These are phyloP conservation scores for Chroicocephalus ridibundus DNA, from an alignment of 2,113 vertebrate genomes.

Conservation along the genomic window DNA sequence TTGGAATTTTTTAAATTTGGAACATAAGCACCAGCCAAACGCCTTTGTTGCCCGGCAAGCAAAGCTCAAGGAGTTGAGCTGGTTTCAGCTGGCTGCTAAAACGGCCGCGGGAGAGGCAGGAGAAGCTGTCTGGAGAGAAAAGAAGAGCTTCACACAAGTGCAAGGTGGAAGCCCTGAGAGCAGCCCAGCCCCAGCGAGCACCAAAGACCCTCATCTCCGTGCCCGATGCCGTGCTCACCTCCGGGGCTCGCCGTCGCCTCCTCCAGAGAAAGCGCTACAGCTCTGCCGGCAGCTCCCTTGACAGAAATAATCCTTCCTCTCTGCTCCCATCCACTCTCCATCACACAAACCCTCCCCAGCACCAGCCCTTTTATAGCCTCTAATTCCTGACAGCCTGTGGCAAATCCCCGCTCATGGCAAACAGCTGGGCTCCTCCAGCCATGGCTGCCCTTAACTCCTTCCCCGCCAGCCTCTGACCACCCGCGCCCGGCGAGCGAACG, in stretches of 20 bases:
- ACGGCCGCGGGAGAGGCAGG: not conserved
- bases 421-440: not conserved
- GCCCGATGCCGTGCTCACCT: accelerated
- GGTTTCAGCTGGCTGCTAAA: not conserved
- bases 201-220: not conserved
- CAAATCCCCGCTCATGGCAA: not conserved
- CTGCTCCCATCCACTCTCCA: not conserved
- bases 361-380: not conserved
- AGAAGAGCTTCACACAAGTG: not conserved
- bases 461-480: not conserved
- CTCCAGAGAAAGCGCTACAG: not conserved
- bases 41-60: not conserved
- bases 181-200: not conserved
- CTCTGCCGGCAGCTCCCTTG: not conserved
- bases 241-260: accelerated
- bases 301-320: not conserved
- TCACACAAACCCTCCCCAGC: not conserved
- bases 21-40: not conserved
- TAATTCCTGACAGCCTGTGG: not conserved
- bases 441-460: not conserved
- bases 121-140: not conserved
- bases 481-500: too few relatives aligned
- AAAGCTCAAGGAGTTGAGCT: accelerated
- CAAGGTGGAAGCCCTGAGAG: not conserved
- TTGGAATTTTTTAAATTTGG: not conserved